Evolutionary conservation across 2,113 vertebrate genomes (phyloP).

Genomic region (Azemiops feae): DNA sequence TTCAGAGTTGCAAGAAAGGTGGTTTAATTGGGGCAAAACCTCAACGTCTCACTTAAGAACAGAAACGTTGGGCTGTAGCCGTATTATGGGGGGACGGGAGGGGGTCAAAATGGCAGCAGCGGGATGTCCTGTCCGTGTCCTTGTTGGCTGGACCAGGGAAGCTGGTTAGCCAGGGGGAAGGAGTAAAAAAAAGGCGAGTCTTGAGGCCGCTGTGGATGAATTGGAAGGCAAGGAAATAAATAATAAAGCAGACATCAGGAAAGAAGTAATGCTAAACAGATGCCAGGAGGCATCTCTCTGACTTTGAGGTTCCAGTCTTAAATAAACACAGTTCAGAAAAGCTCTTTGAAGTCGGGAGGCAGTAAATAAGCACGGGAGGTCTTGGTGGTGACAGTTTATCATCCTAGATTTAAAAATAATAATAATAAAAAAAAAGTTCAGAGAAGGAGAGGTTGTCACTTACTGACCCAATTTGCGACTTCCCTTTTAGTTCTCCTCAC

Average conservation of each 20-base stretch:
- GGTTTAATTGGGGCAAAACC: too few relatives aligned
- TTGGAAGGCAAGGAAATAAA: not conserved
- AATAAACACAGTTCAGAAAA: not conserved
- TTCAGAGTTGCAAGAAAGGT: too few relatives aligned
- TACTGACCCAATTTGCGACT: not conserved
- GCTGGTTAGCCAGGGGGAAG: too few relatives aligned
- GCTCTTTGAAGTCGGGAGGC: too few relatives aligned
- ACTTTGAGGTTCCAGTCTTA: not conserved
- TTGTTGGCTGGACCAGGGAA: too few relatives aligned
- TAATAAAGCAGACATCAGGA: not conserved
- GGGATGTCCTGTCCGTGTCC: not conserved
- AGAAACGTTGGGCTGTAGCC: too few relatives aligned
- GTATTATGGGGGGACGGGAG: too few relatives aligned
- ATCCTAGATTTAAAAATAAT: not conserved
- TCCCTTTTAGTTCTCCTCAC: not conserved
- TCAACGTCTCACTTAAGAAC: too few relatives aligned
- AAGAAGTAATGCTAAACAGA: not conserved
- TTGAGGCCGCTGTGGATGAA: not conserved
- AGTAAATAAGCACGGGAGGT: not conserved
- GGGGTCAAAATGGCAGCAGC: too few relatives aligned
- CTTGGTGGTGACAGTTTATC: not conserved
- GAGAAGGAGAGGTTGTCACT: not conserved
- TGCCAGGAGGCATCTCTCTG: not conserved
- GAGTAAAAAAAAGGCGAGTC: not conserved
- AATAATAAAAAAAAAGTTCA: not conserved